phyloP scores from a whole-genome alignment of 1,140 invertebrate species.

The Andricus grossulariae region DNA sequence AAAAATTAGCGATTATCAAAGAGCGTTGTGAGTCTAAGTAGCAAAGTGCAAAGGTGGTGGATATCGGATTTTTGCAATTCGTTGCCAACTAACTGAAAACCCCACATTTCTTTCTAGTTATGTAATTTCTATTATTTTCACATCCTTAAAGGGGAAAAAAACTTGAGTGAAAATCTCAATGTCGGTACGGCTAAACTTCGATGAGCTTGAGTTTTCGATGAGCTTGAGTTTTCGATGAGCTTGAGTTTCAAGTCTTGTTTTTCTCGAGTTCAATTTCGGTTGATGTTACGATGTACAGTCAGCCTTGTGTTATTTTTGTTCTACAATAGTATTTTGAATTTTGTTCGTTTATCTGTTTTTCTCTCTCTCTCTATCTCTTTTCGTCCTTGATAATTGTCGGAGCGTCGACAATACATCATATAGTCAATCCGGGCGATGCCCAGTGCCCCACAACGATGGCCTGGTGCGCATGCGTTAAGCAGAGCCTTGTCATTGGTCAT shows the following conservation, averaged over 20 bases:
- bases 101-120: not conserved
- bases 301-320: not conserved
- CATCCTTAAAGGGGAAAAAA: not conserved
- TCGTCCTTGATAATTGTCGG: too few relatives aligned
- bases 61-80: conserved; percentile 27
- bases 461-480: too few relatives aligned
- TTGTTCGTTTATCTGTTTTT: not conserved
- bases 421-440: too few relatives aligned
- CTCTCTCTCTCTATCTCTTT: too few relatives aligned
- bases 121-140: conserved; percentile 20
- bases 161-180: not conserved
- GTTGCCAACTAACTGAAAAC: conserved; percentile 1
- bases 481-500: too few relatives aligned
- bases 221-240: not conserved
- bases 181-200: not conserved
- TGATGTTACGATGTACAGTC: not conserved
- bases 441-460: too few relatives aligned
- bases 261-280: not conserved
- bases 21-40: conserved; percentile 4
- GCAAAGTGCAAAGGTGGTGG: conserved; percentile 9
- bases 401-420: too few relatives aligned
- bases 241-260: not conserved
- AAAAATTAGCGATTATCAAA: conserved; percentile 24
- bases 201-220: too few relatives aligned
- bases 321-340: not conserved